A percentile compares a stretch with the other conserved stretches of the same genome.
Evolutionary conservation across 2,113 vertebrate genomes (phyloP).

Genomic region (Bostrychus sinensis): DNA sequence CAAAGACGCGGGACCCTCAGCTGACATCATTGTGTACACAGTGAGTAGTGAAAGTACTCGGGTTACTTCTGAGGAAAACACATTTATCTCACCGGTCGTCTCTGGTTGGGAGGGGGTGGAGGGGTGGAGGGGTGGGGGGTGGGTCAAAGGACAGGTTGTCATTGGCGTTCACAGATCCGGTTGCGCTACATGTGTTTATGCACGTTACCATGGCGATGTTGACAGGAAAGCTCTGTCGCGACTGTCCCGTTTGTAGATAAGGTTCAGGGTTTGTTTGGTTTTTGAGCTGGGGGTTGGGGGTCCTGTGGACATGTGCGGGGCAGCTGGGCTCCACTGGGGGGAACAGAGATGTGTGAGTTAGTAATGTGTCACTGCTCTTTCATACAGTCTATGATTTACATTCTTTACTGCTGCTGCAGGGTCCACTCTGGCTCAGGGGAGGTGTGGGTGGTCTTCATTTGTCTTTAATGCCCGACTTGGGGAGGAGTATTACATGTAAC

Average conservation of each 20-base stretch:
- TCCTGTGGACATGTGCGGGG: slow-evolving; percentile 6
- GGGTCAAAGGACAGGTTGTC: too few species aligned
- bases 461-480: background rate
- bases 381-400: background rate
- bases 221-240: slow-evolving; percentile 10
- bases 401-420: background rate
- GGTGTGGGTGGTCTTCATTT: background rate
- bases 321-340: background rate
- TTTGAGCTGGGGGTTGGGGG: background rate
- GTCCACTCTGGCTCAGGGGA: background rate
- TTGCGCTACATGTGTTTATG: slow-evolving; percentile 24
- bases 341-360: background rate
- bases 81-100: slow-evolving; percentile 17
- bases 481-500: background rate
- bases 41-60: slow-evolving; percentile 15
- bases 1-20: background rate
- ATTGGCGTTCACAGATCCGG: slow-evolving; percentile 17
- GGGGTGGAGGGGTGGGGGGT: slow-evolving; percentile 33
- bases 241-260: background rate
- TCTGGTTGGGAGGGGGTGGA: slow-evolving; percentile 5
- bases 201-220: slow-evolving; percentile 33
- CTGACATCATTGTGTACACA: slow-evolving; percentile 32
- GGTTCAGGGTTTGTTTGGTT: slow-evolving; percentile 14
- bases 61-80: background rate
- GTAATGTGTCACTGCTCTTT: background rate